Conservation (phyloP, 1,140 invertebrate species). For the Meloidogyne exigua region DNA sequence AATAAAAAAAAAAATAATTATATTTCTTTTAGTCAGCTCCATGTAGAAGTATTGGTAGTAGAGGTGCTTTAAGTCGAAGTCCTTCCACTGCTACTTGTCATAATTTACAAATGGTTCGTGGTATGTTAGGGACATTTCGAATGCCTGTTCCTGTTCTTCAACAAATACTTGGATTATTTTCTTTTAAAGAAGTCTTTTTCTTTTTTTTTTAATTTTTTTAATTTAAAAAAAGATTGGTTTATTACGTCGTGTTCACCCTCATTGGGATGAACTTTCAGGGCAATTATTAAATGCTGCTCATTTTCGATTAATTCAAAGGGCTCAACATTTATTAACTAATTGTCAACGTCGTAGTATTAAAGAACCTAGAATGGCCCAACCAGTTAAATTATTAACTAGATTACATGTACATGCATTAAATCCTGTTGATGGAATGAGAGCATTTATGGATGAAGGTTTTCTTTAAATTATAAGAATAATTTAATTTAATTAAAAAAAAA, state of each 20-base stretch:
- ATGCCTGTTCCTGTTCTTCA: slow-evolving; percentile 20
- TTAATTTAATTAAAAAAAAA: slow-evolving; percentile 19
- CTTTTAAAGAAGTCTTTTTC: slow-evolving; percentile 29
- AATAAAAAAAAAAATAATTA: not conserved
- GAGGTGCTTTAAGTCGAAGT: not conserved
- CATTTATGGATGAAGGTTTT: slow-evolving; percentile 60
- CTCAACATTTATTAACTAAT: slow-evolving; percentile 53
- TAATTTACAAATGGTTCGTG: slow-evolving; percentile 1
- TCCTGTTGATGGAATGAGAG: slow-evolving; percentile 60
- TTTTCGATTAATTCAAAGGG: slow-evolving; percentile 54
- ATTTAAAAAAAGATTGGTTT: slow-evolving; percentile 37
- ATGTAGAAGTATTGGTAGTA: not conserved
- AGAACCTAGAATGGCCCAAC: slow-evolving; percentile 42
- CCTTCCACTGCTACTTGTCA: not conserved
- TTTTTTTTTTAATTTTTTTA: slow-evolving; percentile 2
- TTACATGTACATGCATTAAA: slow-evolving; percentile 62
- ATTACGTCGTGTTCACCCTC: slow-evolving; percentile 51
- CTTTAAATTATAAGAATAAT: not conserved
- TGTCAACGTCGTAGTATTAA: slow-evolving; percentile 48
- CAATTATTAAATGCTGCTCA: slow-evolving; percentile 59
- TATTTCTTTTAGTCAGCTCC: not conserved
- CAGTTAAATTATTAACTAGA: slow-evolving; percentile 52
- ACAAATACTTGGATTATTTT: slow-evolving; percentile 19
- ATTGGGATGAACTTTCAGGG: slow-evolving; percentile 58
- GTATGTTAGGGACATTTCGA: slow-evolving; percentile 14